Evolutionary conservation across 2,888 invertebrate species (phyloP).

Genomic region (Agonum fuliginosum): DNA sequence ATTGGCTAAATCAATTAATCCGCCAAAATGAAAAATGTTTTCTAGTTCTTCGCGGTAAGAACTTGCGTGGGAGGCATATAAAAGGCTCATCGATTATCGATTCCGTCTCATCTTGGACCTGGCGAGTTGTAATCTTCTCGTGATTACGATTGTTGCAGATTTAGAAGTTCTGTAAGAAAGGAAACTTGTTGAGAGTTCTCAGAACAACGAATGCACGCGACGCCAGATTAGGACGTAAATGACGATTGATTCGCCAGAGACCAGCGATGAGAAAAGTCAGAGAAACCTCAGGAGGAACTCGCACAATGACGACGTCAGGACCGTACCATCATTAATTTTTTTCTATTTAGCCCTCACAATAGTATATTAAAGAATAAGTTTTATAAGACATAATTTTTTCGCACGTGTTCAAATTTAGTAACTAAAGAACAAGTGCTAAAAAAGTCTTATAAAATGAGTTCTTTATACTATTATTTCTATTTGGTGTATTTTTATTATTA

Average conservation of each 20-base stretch:
- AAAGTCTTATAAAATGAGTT: too few species aligned
- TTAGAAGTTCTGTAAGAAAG: conserved; percentile 40
- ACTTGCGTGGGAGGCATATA: background rate
- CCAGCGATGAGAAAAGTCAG: background rate
- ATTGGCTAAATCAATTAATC: too few species aligned
- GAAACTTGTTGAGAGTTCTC: conserved; percentile 45
- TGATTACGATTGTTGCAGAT: conserved; percentile 48
- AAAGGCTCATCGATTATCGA: background rate
- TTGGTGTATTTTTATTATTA: too few species aligned
- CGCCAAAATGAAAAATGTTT: too few species aligned
- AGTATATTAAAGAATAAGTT: too few species aligned
- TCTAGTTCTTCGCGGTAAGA: background rate
- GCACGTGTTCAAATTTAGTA: too few species aligned
- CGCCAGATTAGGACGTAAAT: conserved; percentile 40
- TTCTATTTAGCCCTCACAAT: too few species aligned
- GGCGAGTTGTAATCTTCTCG: conserved; percentile 27
- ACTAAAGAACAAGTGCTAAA: too few species aligned
- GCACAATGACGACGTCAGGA: too few species aligned
- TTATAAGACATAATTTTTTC: too few species aligned
- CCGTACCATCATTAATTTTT: too few species aligned
- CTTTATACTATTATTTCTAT: too few species aligned
- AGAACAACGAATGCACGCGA: conserved; percentile 33
- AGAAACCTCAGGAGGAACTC: background rate
- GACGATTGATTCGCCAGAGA: conserved; percentile 32
- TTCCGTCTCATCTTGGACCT: background rate